Base-by-base conservation (phyloP, 2,797 vertebrate species). In the Apogon hyalosoma region DNA sequence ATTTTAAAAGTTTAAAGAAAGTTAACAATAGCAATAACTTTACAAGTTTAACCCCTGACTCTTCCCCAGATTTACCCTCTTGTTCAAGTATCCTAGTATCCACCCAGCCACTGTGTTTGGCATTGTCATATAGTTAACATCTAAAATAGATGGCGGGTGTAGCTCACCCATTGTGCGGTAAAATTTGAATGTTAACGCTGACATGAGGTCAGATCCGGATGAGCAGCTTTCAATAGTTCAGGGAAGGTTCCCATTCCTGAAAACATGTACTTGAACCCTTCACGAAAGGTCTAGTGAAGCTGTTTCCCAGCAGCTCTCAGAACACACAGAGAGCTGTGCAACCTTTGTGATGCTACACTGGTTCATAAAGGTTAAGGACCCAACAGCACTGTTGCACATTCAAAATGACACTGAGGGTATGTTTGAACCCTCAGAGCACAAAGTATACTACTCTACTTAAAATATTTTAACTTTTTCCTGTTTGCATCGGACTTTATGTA, bases 361-460 rank as follows among this genome's bases (percentile, higher is more conserved):
- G 14, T 50, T 33, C 61, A 13, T 39, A 33, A 50, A 81, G 75
- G 78, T 85, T 58, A 76, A 82, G 58, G 54, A 63, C 53, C 48
- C 49, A 62, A 6, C 52, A 46, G 65, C 51, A 16, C 47, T 18
- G 67, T 6, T 56, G 49, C 60, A 58, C 49, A 38, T 57, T 63
- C 52, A n/a, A 46, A 51, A 69, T 55, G 42, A 70, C 65, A 65
- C 33, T 0, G 11, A 16, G 33, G 47, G 31, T 8, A 36, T 56
- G 47, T 58, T 82, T 16, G 28, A 41, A 39, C 68, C 60, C 62
- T 70, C 16, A 49, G 54, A 63, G 58, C 33, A 28, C 69, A 6
- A 66, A 66, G 67, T 60, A 11, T 3, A 28, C 31, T 4, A 21
- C 11, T 38, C 33, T 8, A 36, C 33, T 39, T 14, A 5, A 62